phyloP scores from a whole-genome alignment of 2,113 vertebrate genomes.

The Irena cyanogastra region DNA sequence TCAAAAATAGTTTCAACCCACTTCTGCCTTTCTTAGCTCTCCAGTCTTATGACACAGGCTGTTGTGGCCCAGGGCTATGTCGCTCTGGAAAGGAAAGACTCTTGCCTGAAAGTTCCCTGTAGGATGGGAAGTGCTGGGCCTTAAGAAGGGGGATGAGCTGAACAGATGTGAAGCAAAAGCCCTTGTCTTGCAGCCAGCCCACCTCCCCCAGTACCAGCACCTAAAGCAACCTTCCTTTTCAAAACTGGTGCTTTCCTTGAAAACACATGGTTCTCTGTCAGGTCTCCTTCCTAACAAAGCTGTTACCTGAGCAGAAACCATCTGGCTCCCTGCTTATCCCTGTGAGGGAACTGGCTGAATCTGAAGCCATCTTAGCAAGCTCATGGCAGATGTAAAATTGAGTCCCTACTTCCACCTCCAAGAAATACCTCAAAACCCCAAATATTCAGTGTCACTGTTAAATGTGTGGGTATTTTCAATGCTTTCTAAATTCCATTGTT shows the following conservation, averaged over 20 bases:
- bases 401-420: neutral
- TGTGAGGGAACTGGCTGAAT: accelerated
- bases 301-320: neutral
- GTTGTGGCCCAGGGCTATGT: neutral
- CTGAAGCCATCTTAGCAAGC: neutral
- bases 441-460: neutral
- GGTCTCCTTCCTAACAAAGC: neutral
- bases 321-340: neutral
- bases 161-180: accelerated
- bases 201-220: accelerated
- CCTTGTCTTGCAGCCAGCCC: neutral
- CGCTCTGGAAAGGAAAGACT: neutral
- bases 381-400: neutral
- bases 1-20: constrained; percentile 50
- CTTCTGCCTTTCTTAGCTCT: constrained; percentile 14
- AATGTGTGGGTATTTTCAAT: neutral
- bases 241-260: neutral
- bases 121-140: neutral
- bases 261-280: neutral
- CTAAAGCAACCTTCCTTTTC: neutral
- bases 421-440: neutral
- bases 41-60: neutral
- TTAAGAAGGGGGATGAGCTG: neutral
- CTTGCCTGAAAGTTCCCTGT: neutral
- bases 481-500: neutral